Base-by-base conservation (phyloP, 2,113 vertebrate species). In the Bucco capensis region DNA sequence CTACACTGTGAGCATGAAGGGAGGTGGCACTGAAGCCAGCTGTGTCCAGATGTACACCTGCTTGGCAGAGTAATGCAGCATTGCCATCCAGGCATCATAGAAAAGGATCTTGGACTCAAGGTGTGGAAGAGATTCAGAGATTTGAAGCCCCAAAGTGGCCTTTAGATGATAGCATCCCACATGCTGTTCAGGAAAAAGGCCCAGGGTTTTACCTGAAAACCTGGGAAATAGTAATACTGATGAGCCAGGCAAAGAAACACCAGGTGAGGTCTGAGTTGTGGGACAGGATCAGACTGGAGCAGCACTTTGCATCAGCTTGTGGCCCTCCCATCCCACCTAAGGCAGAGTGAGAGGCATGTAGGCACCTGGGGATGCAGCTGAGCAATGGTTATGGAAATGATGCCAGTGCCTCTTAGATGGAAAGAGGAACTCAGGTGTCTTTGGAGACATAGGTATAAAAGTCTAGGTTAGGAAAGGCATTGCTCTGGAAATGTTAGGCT, bases 291-390 rank as follows among this genome's bases (percentile, higher is more conserved):
- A 50, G 67, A 3, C 58, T 31, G 1, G 2, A 51, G n/a, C n/a
- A 61, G 47, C 0, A 0, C 28, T 47, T 65, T 37, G 33, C 16
- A 61, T 24, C 71, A 57, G 27, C 1, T 0, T 8, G 12, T 35
- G 28, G 25, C 19, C 10, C n/a, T 91, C 50, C 15, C 53, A 75
- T 25, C 25, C 8, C 61, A 9, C 17, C n/a, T 6, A 12, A 64
- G 53, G 76, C 64, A 35, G 37, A 67, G 40, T 1, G 7, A 16
- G 72, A 40, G 27, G 16, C 56, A 7, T 5, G 19, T 18, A 50
- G 67, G 15, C 49, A 40, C 6, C 49, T 31, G 24, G 35, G 64
- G 22, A 25, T 50, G 35, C 49, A 53, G 19, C 4, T 27, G 44
- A 64, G 25, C 35, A 42, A 46, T 11, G 28, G 2, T 18, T 83